Percentiles rank a stretch among this genome's conserved stretches.
Evolutionary conservation across 2,113 vertebrate species (phyloP).

Genomic region (Etheostoma spectabile): DNA sequence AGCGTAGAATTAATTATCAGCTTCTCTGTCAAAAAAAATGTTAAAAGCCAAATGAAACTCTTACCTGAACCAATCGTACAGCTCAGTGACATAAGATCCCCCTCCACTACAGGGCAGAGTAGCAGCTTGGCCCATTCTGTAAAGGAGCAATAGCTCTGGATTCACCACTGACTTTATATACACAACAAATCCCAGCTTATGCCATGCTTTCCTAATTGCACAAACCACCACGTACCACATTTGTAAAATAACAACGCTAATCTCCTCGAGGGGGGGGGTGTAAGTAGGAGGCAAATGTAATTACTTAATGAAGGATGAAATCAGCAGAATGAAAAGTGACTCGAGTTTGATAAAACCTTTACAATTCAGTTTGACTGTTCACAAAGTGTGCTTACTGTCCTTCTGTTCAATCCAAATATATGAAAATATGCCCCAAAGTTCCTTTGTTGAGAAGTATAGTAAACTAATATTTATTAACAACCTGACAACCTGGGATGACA

Average conservation of each 20-base stretch:
- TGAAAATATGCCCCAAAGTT: constrained; percentile 23
- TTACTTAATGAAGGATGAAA: constrained; percentile 52
- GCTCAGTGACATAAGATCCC: constrained; percentile 76
- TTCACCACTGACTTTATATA: constrained; percentile 69
- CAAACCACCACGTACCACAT: constrained; percentile 72
- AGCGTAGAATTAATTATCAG: not conserved
- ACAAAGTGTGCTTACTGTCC: not conserved
- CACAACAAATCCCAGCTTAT: constrained; percentile 74
- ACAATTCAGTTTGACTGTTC: not conserved
- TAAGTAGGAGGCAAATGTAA: constrained; percentile 67
- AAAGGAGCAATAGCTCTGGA: constrained; percentile 23
- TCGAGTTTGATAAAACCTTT: not conserved
- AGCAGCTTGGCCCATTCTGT: constrained; percentile 81
- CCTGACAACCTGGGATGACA: constrained; percentile 53
- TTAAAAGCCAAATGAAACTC: constrained; percentile 11
- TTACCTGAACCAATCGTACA: constrained; percentile 82
- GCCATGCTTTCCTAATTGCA: constrained; percentile 74
- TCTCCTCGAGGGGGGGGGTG: constrained; percentile 48
- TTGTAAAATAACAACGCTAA: constrained; percentile 83
- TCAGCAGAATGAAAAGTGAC: not conserved
- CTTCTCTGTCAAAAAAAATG: not conserved
- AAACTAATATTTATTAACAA: constrained; percentile 80
- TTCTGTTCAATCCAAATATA: not conserved
- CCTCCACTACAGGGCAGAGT: constrained; percentile 67
- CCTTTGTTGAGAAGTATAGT: constrained; percentile 37